These are phyloP conservation scores for Chrysodeixis includens DNA, from an alignment of 2,888 invertebrate species.

Conservation along the genomic window DNA sequence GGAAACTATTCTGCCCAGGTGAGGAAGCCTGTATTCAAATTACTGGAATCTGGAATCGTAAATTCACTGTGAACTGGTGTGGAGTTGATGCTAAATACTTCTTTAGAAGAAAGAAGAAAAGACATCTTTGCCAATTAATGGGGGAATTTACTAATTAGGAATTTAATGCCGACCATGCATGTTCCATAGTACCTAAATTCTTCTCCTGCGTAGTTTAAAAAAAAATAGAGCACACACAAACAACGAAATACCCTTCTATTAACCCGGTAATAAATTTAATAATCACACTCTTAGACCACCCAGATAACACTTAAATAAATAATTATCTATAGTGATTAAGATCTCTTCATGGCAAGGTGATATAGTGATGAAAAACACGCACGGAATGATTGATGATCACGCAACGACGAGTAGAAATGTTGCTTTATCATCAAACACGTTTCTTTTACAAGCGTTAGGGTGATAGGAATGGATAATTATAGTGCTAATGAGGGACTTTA, in stretches of 20 bases:
- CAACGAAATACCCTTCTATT: neutral
- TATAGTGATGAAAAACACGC: conserved; percentile 48
- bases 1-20: too few relatives aligned
- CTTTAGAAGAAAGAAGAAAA: too few relatives aligned
- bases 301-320: conserved; percentile 38
- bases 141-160: too few relatives aligned
- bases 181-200: too few relatives aligned
- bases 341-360: conserved; percentile 46
- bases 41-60: too few relatives aligned
- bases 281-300: conserved; percentile 26
- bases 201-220: too few relatives aligned
- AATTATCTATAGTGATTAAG: conserved; percentile 44
- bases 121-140: too few relatives aligned
- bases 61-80: too few relatives aligned
- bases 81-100: too few relatives aligned
- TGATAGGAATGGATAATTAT: conserved; percentile 20
- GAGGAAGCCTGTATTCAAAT: too few relatives aligned
- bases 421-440: conserved; percentile 35
- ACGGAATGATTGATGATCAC: conserved; percentile 44
- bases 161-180: too few relatives aligned
- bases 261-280: neutral
- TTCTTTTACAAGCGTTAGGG: conserved; percentile 20
- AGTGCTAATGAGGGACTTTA: conserved; percentile 11
- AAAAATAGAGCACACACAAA: too few relatives aligned
- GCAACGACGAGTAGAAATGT: conserved; percentile 43